Base-by-base conservation (phyloP, 2,797 vertebrate genomes). In the Ptychobarbus kaznakovi region DNA sequence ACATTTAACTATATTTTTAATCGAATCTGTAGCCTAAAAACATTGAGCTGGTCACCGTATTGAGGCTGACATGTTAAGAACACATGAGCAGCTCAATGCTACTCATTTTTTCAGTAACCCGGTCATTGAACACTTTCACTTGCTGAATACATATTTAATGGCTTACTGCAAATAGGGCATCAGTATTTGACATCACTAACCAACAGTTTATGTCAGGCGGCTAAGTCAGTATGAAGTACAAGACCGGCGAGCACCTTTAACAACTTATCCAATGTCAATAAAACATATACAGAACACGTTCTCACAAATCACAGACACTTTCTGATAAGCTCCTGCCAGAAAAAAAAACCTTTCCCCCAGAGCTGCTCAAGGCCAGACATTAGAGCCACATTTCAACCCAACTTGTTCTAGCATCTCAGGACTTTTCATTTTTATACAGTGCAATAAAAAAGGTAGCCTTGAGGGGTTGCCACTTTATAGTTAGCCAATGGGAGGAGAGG, bases 401-500 rank as follows among this genome's bases (percentile, higher is more conserved):
- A 44, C 86, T 83, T 80, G 69, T 82, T 61, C 28, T 68, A 84
- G 35, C 38, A 20, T 70, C n/a, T 58, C 38, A 46, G 25, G 68
- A 32, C 44, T 80, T 86, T 86, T 28, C 74, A 84, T 70, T 86
- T 88, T 66, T 77, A 58, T 46, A 73, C 66, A 35, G 40, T 22
- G 13, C 65, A 51, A 35, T 46, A 75, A 85, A 75, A 74, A 16
- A 77, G 32, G 40, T 66, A 42, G 49, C 79, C 72, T 46, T 46
- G 44, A 81, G 61, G 63, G 38, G 22, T 68, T 81, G 40, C 32
- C 70, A 61, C 38, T 42, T 80, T 40, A 79, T 44, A 86, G 18
- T 35, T 40, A 70, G 75, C 65, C 83, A 80, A 85, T 12, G 70
- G 46, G 46, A 70, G 35, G 49, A 78, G 6, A 85, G 76, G 76